Evolutionary conservation across 2,888 invertebrate species (phyloP), one percentile per base, ranked within the genome.

Genomic region (Suillia variegata): DNA sequence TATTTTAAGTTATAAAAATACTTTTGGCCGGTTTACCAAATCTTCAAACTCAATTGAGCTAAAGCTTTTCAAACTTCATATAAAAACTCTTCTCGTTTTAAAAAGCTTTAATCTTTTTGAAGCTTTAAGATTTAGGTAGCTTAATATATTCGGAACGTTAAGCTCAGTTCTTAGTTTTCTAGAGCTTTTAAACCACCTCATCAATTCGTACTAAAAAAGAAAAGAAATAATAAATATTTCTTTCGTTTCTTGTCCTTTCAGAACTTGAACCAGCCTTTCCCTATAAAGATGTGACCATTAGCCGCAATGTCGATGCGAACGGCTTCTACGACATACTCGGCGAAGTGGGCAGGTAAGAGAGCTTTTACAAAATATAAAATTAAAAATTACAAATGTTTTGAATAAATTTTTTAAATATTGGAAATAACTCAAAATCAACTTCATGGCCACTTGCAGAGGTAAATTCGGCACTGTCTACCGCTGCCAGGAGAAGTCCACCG

Each of bases 401-500:
- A 54, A 18, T 24, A 5, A 13, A 54, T 15, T 20, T 6, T 34
- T 31, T 12, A 31, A 54, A 51, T 10, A 48, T 58, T 24, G 31
- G 54, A 21, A 22, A 38, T n/a, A 55, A 51, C 55, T 42, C 8
- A 57, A 45, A 13, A 24, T 24, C 42, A 54, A 22, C 54, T 53
- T 55, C 24, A 47, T 22, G n/a, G 12, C 20, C 10, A 54, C 5
- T 45, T 17, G 20, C 45, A 98, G 98, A 76, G 98, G 98, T 3
- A 97, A 97, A 86, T 98, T 98, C 83, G 98, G 98, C 62, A 96
- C 95, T 34, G 98, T 98, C 45, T 97, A 94, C 84, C 88, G 90
- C 76, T 98, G 97, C 83, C 87, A 87, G 55, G 96, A 98, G 82
- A 93, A 92, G 81, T 84, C 85, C 56, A 90, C 90, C 0, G 91